phyloP scores from a whole-genome alignment of 64 coral and sea anemone species.

The Catalaphyllia jardinei region DNA sequence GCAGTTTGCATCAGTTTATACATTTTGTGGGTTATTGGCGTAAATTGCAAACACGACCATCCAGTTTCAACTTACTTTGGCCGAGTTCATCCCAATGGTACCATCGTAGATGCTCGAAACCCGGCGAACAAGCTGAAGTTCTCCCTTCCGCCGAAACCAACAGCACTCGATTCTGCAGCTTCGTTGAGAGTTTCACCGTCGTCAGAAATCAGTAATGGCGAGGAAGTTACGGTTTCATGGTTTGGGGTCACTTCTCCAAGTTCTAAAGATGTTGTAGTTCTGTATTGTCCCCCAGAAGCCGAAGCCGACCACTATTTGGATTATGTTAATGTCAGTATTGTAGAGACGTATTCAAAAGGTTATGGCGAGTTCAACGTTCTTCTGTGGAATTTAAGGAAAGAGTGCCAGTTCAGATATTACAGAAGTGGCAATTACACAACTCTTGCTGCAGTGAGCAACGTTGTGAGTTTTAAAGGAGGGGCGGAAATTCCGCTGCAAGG shows the following conservation, averaged over 20 bases:
- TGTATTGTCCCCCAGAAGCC: slow-evolving; percentile 64
- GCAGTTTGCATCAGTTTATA: not conserved
- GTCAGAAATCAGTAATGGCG: slow-evolving; percentile 58
- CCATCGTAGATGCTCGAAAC: slow-evolving; percentile 72
- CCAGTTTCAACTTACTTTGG: slow-evolving; percentile 77
- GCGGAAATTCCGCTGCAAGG: slow-evolving; percentile 60
- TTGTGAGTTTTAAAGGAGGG: slow-evolving; percentile 75
- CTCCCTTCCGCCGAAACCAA: slow-evolving; percentile 4
- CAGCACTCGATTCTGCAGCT: slow-evolving; percentile 29
- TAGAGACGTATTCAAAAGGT: slow-evolving; percentile 59
- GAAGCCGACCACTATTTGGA: slow-evolving; percentile 65
- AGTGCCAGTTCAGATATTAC: slow-evolving; percentile 88
- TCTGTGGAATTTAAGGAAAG: slow-evolving; percentile 75
- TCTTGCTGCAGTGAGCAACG: slow-evolving; percentile 60
- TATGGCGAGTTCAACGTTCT: slow-evolving; percentile 69
- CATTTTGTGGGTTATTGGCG: slow-evolving; percentile 9
- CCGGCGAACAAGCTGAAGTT: slow-evolving; percentile 63
- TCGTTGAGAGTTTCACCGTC: slow-evolving; percentile 67
- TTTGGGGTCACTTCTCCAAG: slow-evolving; percentile 45
- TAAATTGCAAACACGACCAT: slow-evolving; percentile 60
- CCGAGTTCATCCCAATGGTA: slow-evolving; percentile 78
- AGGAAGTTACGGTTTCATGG: slow-evolving; percentile 66
- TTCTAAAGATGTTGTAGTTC: slow-evolving; percentile 42
- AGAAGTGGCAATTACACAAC: slow-evolving; percentile 4
- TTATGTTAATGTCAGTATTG: slow-evolving; percentile 44